Base-by-base conservation (phyloP, 2,113 vertebrate species). In the Ceyx cyanopectus region DNA sequence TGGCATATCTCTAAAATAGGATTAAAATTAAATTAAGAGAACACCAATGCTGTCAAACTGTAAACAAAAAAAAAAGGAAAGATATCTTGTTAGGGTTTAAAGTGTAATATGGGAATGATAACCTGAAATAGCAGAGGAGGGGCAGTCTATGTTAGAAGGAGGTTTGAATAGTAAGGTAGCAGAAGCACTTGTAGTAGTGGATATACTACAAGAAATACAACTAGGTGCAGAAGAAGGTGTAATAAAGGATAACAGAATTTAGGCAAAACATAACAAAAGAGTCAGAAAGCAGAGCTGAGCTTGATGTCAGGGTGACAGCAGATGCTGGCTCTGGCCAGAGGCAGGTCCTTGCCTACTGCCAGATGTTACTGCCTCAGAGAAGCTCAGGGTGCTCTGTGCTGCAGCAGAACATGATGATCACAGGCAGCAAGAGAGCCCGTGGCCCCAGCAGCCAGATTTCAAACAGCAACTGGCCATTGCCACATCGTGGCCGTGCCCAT, bases 11-110 rank as follows among this genome's bases (percentile, higher is more conserved):
- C 41, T 80, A 70, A 92, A 94, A 80, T 3, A 91, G 30, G 60
- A 76, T 57, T 82, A n/a, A 84, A 78, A 95, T 34, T 34, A 87
- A 89, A 87, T 63, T 74, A 88, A 69, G 27, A 91, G 89, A 81
- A n/a, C 16, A 93, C 24, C n/a, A 83, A 74, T 51, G 70, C 10
- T 21, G 29, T 32, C 3, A 3, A 89, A 43, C 48, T 82, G n/a
- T 68, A 79, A 89, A 85, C 63, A 68, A 82, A 80, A 80, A 68
- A 72, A 68, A 20, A 53, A 23, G 23, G 32, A 87, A 69, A 29
- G 51, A 48, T 54, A 6, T 30, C 16, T 74, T 94, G 78, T 53
- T 75, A 67, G 34, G 26, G 60, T 10, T 63, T 74, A 74, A 43
- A 81, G 54, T 40, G 10, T 29, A 83, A 24, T 51, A 84, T 7